These are phyloP conservation scores for Sinocyclocheilus anophthalmus DNA, from an alignment of 2,113 vertebrate genomes.

Conservation along the genomic window DNA sequence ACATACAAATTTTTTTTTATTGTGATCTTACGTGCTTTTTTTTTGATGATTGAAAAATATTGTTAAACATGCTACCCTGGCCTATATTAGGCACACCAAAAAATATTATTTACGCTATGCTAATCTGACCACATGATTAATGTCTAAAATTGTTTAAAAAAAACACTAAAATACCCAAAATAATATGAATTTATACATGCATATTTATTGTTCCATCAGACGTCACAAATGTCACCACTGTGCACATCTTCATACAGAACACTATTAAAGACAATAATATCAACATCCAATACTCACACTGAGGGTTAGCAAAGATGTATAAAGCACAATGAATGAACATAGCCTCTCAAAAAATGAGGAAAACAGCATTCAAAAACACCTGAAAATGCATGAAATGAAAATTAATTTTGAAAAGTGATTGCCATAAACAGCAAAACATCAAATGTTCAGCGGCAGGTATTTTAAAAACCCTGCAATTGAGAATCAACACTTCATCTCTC, in stretches of 20 bases:
- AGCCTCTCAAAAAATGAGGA: not conserved
- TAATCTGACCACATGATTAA: not conserved
- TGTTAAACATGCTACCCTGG: not conserved
- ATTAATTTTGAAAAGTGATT: slow-evolving; percentile 22
- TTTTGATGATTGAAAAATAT: not conserved
- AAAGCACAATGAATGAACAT: slow-evolving; percentile 4
- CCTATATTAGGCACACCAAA: no score
- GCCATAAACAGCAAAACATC: slow-evolving; percentile 16
- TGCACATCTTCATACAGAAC: slow-evolving; percentile 40
- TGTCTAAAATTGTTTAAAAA: not conserved
- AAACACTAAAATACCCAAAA: not conserved
- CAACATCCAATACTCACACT: slow-evolving; percentile 6
- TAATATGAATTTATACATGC: not conserved
- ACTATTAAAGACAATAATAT: not conserved
- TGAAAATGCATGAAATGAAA: not conserved
- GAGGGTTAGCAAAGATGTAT: not conserved
- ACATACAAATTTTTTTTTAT: no score
- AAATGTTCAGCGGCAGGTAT: not conserved
- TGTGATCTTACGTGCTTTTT: no score
- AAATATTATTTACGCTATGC: no score
- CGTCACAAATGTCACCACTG: slow-evolving; percentile 13
- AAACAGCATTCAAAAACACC: not conserved
- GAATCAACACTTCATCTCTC: not conserved
- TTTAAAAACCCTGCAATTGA: not conserved
- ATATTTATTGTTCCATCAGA: slow-evolving; percentile 40